Percentiles rank a stretch among this genome's conserved stretches.
These are phyloP conservation scores for Pelosia muscerda DNA, from an alignment of 2,888 invertebrate species.

Conservation along the genomic window DNA sequence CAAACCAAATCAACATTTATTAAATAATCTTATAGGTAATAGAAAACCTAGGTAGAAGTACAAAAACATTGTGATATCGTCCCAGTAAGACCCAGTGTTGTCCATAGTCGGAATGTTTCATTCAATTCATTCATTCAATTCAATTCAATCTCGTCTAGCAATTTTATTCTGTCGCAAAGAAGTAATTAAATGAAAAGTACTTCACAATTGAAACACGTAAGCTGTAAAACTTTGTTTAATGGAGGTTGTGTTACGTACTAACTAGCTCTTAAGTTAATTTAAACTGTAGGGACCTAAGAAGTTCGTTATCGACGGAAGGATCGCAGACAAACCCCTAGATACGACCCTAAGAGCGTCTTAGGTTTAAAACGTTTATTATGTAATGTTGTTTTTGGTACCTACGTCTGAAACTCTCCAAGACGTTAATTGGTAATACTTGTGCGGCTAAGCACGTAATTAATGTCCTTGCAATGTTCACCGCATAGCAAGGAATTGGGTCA, in stretches of 20 bases:
- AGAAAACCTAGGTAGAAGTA: conserved; percentile 10
- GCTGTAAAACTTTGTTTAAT: not conserved
- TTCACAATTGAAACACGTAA: not conserved
- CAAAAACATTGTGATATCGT: conserved; percentile 23
- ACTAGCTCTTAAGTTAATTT: conserved; percentile 24
- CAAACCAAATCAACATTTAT: not conserved
- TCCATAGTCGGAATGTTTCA: conserved; percentile 21
- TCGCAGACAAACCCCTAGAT: conserved; percentile 17
- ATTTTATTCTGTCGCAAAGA: conserved; percentile 1
- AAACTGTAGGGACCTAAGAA: conserved; percentile 28
- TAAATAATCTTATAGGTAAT: no score
- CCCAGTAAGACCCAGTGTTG: conserved; percentile 28
- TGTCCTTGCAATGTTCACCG: no score
- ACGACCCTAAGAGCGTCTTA: not conserved
- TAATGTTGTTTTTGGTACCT: not conserved
- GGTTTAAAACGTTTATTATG: conserved; percentile 14
- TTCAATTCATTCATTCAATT: no score
- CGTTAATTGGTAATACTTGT: no score
- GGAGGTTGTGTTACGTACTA: conserved; percentile 7
- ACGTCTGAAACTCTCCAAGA: no score
- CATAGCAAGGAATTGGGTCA: no score
- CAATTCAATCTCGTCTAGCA: conserved; percentile 3
- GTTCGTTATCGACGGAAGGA: conserved; percentile 15
- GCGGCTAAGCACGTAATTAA: no score
- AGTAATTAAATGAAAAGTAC: not conserved